These are phyloP conservation scores for Teleiodes luculella DNA, from an alignment of 2,888 invertebrate genomes.

Conservation along the genomic window DNA sequence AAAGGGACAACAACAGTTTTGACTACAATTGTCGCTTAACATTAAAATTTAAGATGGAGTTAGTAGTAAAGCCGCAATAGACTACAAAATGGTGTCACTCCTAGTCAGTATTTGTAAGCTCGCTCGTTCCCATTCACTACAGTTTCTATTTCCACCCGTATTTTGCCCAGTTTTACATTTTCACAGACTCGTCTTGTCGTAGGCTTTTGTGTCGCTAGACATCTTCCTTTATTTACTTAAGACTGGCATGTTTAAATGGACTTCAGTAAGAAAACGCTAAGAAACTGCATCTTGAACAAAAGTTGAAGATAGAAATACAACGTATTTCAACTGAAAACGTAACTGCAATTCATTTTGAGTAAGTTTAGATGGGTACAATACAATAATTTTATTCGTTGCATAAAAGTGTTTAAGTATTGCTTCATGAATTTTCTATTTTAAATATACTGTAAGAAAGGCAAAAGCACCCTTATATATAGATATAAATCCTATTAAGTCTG, in stretches of 20 bases:
- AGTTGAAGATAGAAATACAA: background rate
- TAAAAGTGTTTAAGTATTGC: too few relatives aligned
- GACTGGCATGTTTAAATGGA: background rate
- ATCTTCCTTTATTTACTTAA: background rate
- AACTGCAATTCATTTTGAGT: too few relatives aligned
- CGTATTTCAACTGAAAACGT: too few relatives aligned
- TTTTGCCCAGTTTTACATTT: conserved; percentile 46
- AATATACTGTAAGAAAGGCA: too few relatives aligned
- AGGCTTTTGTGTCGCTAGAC: conserved; percentile 26
- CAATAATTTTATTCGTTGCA: too few relatives aligned
- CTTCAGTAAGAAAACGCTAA: background rate
- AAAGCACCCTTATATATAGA: too few relatives aligned
- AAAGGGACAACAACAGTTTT: too few relatives aligned
- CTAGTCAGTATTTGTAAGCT: background rate
- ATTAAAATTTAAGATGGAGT: background rate
- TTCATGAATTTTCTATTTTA: too few relatives aligned
- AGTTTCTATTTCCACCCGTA: conserved; percentile 27
- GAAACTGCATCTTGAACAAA: background rate
- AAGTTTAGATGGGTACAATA: too few relatives aligned
- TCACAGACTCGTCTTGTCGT: conserved; percentile 23
- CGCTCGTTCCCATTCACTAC: background rate
- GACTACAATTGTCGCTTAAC: background rate
- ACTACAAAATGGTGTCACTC: background rate
- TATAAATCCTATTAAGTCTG: too few relatives aligned
- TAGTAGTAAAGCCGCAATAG: background rate